These are phyloP conservation scores for Phacellophora camtschatica DNA, from an alignment of 30 jellyfish, hydroid and myxozoan species.

Conservation along the genomic window DNA sequence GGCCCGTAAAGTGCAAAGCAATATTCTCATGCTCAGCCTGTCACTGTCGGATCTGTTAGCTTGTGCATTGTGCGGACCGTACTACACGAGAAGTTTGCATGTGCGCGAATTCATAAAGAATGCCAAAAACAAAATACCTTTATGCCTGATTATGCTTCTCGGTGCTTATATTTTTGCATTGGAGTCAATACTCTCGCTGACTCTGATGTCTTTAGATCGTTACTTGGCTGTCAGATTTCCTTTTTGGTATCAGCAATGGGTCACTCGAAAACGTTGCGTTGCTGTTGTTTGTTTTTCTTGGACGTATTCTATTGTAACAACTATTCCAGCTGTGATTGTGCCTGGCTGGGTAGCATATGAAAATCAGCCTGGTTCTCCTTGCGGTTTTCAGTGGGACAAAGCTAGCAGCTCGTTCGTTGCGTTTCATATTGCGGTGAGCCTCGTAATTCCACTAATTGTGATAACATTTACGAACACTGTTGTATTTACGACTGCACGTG, in stretches of 20 bases:
- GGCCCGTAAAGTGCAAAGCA: constrained; percentile 40
- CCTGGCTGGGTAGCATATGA: constrained; percentile 38
- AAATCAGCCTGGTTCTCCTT: constrained; percentile 43
- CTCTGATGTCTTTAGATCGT: constrained; percentile 53
- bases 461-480: constrained; percentile 27
- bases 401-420: constrained; percentile 8
- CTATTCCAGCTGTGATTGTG: constrained; percentile 13
- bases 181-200: constrained; percentile 46
- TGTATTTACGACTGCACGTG: constrained; percentile 58
- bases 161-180: constrained; percentile 21
- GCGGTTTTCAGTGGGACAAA: constrained; percentile 50
- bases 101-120: constrained; percentile 12
- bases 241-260: constrained; percentile 40
- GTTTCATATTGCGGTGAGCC: neutral
- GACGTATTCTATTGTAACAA: constrained; percentile 16
- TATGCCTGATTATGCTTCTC: constrained; percentile 16
- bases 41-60: constrained; percentile 29
- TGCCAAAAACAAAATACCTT: neutral
- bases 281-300: neutral
- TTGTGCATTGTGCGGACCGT: constrained; percentile 57
- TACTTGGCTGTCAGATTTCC: constrained; percentile 44
- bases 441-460: constrained; percentile 15
- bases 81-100: constrained; percentile 37
- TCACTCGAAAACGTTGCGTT: constrained; percentile 6
- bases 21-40: constrained; percentile 35